Evolutionary conservation across 2,888 invertebrate species (phyloP).

Genomic region (Xestia rhomboidea): DNA sequence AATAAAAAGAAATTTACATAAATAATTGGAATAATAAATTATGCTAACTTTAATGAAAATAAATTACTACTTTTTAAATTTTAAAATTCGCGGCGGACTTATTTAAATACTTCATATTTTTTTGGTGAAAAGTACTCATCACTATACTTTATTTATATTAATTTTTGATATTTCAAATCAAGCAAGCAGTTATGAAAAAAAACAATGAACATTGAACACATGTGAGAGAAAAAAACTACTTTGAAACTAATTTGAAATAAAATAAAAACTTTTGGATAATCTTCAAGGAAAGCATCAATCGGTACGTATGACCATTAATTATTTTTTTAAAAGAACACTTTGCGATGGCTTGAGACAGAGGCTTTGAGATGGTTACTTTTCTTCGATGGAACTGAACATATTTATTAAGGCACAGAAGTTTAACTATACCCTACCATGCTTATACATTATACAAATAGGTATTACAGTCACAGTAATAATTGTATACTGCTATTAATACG

Average conservation of each 20-base stretch:
- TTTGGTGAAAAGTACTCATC: not conserved
- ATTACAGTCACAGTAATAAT: not conserved
- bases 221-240: not conserved
- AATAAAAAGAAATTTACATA: conserved; percentile 36
- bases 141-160: too few relatives aligned
- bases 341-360: too few relatives aligned
- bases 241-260: not conserved
- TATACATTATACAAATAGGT: not conserved
- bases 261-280: not conserved
- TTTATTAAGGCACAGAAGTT: not conserved
- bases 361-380: not conserved
- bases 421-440: not conserved
- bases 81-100: not conserved
- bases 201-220: conserved; percentile 7
- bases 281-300: not conserved
- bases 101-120: not conserved
- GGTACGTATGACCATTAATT: conserved; percentile 36
- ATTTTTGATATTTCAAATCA: not conserved
- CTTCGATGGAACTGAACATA: not conserved
- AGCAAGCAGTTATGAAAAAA: conserved; percentile 10
- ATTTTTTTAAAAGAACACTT: too few relatives aligned
- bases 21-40: conserved; percentile 24
- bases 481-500: not conserved
- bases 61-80: not conserved
- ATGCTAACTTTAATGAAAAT: conserved; percentile 4